Evolutionary conservation across 2,888 invertebrate genomes (phyloP).

Genomic region (Parnassius smintheus): DNA sequence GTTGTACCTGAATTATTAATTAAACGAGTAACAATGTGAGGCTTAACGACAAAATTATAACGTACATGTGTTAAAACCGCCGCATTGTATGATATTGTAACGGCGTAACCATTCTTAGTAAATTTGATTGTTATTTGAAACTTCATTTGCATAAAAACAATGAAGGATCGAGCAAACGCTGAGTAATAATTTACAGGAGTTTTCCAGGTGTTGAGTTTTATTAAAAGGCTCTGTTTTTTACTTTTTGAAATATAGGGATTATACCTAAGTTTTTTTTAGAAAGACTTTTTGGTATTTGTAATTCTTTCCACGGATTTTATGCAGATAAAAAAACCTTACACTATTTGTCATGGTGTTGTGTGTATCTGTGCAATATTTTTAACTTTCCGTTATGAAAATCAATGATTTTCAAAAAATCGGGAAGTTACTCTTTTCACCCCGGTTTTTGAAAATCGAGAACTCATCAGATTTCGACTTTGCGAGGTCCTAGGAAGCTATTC

Average conservation of each 20-base stretch:
- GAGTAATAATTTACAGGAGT: conserved; percentile 38
- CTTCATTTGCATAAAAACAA: conserved; percentile 50
- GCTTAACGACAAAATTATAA: conserved; percentile 1
- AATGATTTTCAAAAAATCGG: too few relatives aligned
- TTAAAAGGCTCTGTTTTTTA: conserved; percentile 11
- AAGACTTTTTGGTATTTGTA: too few relatives aligned
- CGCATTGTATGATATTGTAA: conserved; percentile 5
- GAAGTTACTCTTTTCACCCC: too few relatives aligned
- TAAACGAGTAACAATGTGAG: conserved; percentile 1
- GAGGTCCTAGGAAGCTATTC: too few relatives aligned
- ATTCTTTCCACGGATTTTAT: too few relatives aligned
- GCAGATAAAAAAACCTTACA: too few relatives aligned
- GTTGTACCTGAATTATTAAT: neutral
- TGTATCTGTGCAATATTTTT: too few relatives aligned
- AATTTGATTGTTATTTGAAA: conserved; percentile 38
- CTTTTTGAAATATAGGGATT: neutral
- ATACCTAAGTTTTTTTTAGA: too few relatives aligned
- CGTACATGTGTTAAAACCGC: conserved; percentile 5
- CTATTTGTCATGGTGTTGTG: too few relatives aligned
- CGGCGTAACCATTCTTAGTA: conserved; percentile 1
- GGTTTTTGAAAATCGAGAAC: too few relatives aligned
- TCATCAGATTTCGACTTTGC: too few relatives aligned
- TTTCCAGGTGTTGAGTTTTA: conserved; percentile 29
- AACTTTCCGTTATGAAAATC: too few relatives aligned
- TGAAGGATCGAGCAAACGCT: conserved; percentile 36